phyloP scores from a whole-genome alignment of 2,113 vertebrate genomes.

The Apeltes quadracus region DNA sequence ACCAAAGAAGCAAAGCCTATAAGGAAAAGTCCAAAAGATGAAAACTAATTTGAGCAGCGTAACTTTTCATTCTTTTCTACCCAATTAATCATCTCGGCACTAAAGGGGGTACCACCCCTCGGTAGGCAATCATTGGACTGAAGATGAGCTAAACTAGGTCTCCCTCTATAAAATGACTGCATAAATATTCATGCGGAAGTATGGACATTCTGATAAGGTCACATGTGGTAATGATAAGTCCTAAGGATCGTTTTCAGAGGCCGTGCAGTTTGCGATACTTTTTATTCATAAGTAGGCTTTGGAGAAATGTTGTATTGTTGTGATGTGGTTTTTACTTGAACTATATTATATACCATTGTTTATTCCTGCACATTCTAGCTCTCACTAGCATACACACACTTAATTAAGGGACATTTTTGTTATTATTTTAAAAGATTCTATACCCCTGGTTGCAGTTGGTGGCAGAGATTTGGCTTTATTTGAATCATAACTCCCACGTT shows the following conservation, averaged over 20 bases:
- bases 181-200: neutral
- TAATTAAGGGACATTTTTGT: neutral
- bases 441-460: conserved; percentile 7
- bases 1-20: neutral
- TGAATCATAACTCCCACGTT: conserved; percentile 49
- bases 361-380: neutral
- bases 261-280: neutral
- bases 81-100: neutral
- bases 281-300: neutral
- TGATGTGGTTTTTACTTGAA: neutral
- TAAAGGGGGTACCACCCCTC: neutral
- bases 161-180: neutral
- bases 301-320: neutral
- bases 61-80: neutral
- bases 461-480: conserved; percentile 26
- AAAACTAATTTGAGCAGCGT: neutral
- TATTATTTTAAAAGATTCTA: neutral
- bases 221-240: neutral
- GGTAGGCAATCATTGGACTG: neutral
- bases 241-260: neutral
- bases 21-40: neutral
- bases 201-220: neutral
- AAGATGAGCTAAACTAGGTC: neutral
- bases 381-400: neutral
- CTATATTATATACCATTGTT: neutral